A percentile compares a stretch with the other conserved stretches of the same genome.
Evolutionary conservation across 1,140 invertebrate species (phyloP).

Genomic region (Drosophila eugracilis): DNA sequence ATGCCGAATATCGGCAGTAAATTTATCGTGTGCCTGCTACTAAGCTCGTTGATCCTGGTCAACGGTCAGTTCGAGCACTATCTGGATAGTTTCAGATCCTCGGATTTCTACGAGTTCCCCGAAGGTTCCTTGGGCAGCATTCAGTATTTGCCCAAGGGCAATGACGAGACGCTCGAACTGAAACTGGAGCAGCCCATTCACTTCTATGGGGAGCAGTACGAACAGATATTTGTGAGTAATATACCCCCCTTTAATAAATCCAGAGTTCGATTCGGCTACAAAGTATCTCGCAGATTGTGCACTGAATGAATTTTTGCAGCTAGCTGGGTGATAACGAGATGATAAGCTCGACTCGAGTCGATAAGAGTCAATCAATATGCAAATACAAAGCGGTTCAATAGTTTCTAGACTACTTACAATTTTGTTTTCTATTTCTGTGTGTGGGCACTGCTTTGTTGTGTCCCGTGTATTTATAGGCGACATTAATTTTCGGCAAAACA

Average conservation of each 20-base stretch:
- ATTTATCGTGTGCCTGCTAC: slow-evolving; percentile 43
- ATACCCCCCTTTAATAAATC: neutral
- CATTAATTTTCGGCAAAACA: slow-evolving; percentile 75
- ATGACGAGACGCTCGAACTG: slow-evolving; percentile 81
- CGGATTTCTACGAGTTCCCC: slow-evolving; percentile 70
- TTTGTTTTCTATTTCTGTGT: slow-evolving; percentile 38
- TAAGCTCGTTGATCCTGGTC: slow-evolving; percentile 38
- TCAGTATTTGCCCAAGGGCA: slow-evolving; percentile 76
- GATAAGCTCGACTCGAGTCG: slow-evolving; percentile 24
- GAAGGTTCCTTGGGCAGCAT: slow-evolving; percentile 47
- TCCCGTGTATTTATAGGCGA: slow-evolving; percentile 63
- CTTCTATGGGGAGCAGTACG: slow-evolving; percentile 90
- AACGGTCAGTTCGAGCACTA: slow-evolving; percentile 67
- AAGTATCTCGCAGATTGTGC: slow-evolving; percentile 34
- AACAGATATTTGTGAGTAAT: slow-evolving; percentile 90
- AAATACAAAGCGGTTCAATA: slow-evolving; percentile 54
- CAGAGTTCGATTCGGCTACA: slow-evolving; percentile 14
- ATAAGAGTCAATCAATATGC: slow-evolving; percentile 56
- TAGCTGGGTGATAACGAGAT: neutral
- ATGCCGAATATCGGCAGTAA: slow-evolving; percentile 60
- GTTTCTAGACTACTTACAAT: slow-evolving; percentile 18
- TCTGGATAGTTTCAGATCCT: slow-evolving; percentile 65
- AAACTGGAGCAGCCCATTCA: slow-evolving; percentile 87
- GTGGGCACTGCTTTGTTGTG: slow-evolving; percentile 26
- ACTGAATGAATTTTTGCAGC: slow-evolving; percentile 61